These are phyloP conservation scores for Apantesis nais DNA, from an alignment of 2,888 invertebrate species.

Conservation along the genomic window DNA sequence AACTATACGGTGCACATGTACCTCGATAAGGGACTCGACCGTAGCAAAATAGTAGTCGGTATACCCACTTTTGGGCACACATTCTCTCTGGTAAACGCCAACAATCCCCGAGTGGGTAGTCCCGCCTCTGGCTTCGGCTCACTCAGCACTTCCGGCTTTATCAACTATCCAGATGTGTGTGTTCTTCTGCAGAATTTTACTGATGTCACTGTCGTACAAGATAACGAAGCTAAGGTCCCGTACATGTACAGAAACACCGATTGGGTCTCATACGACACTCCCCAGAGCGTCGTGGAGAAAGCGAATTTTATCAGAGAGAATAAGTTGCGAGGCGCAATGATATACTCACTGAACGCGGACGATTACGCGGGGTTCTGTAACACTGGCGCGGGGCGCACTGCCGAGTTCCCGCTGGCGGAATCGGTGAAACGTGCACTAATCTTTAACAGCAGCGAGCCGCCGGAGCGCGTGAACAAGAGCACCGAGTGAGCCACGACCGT, in stretches of 20 bases:
- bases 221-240: conserved; percentile 90
- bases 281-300: conserved; percentile 89
- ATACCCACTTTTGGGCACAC: conserved; percentile 95
- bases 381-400: conserved; percentile 33
- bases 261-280: conserved; percentile 94
- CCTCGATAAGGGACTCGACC: conserved; percentile 90
- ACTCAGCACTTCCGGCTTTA: conserved; percentile 89
- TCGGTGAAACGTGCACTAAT: conserved; percentile 59
- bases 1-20: conserved; percentile 94
- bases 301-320: conserved; percentile 87
- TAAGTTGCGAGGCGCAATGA: conserved; percentile 92
- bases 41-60: conserved; percentile 92
- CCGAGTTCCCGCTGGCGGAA: conserved; percentile 56
- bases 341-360: conserved; percentile 93
- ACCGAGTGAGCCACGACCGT: conserved; percentile 1
- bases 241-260: conserved; percentile 89
- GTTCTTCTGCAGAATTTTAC: conserved; percentile 84
- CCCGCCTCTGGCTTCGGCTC: conserved; percentile 90
- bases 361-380: conserved; percentile 88
- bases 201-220: conserved; percentile 84
- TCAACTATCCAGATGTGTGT: conserved; percentile 89
- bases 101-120: conserved; percentile 88
- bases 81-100: conserved; percentile 88
- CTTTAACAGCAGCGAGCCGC: not conserved
- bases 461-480: not conserved